Percentiles rank a stretch among this genome's conserved stretches.
phyloP scores from a whole-genome alignment of 2,113 vertebrate species.

The Manacus vitellinus region DNA sequence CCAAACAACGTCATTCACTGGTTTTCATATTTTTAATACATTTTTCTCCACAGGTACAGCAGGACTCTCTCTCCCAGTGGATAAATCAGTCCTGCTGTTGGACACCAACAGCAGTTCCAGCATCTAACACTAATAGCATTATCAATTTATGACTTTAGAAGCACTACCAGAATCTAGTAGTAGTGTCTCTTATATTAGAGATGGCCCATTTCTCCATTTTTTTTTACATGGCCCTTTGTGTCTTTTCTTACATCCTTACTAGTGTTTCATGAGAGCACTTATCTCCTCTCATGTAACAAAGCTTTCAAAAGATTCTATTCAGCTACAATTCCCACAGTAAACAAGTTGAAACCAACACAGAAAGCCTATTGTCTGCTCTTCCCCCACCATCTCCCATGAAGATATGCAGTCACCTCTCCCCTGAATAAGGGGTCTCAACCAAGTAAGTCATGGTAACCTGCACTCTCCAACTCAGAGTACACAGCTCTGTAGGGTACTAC shows the following conservation, averaged over 20 bases:
- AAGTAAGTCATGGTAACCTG: not conserved
- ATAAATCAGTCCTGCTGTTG: constrained; percentile 50
- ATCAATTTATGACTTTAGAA: constrained; percentile 57
- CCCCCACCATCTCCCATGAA: not conserved
- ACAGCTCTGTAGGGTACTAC: not conserved
- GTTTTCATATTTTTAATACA: constrained; percentile 53
- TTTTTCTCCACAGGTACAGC: constrained; percentile 34
- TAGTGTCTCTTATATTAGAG: constrained; percentile 23
- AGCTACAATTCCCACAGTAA: not conserved
- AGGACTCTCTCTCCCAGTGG: constrained; percentile 54
- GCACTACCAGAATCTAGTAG: constrained; percentile 35
- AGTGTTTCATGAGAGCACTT: constrained; percentile 12
- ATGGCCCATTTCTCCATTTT: constrained; percentile 7
- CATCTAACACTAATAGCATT: constrained; percentile 53
- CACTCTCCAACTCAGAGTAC: not conserved
- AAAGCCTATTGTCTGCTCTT: not conserved
- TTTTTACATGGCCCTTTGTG: not conserved
- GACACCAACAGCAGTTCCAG: constrained; percentile 36
- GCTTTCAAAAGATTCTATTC: not conserved
- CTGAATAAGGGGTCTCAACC: not conserved
- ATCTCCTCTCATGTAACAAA: not conserved
- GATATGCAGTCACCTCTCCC: not conserved
- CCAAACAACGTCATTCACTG: constrained; percentile 35
- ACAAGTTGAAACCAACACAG: not conserved
- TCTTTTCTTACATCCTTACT: constrained; percentile 19